Base-by-base conservation (phyloP, 2,888 invertebrate genomes). In the Xanthostigma xanthostigma region DNA sequence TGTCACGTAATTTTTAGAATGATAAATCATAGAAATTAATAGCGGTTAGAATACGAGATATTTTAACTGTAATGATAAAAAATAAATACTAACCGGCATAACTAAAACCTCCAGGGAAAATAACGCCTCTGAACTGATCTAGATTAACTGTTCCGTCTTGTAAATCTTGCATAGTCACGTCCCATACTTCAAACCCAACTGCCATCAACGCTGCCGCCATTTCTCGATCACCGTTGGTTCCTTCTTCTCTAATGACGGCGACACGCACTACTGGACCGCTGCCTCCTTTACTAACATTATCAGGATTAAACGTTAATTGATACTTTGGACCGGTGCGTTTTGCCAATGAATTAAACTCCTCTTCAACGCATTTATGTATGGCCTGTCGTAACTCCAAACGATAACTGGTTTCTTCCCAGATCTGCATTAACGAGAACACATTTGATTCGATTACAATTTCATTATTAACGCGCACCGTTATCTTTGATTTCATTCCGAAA, bases 21-120 rank as follows among this genome's bases (percentile, higher is more conserved):
- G n/a, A n/a, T n/a, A n/a, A n/a, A n/a, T n/a, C n/a, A n/a, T n/a
- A n/a, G n/a, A n/a, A n/a, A n/a, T n/a, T n/a, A n/a, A n/a, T n/a
- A n/a, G n/a, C n/a, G n/a, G n/a, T n/a, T n/a, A n/a, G n/a, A n/a
- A n/a, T n/a, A n/a, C n/a, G n/a, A n/a, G n/a, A n/a, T n/a, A n/a
- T n/a, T n/a, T n/a, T n/a, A n/a, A n/a, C n/a, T n/a, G n/a, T n/a
- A n/a, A n/a, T n/a, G n/a, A 17, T 17, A 17, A 17, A 49, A 52
- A 50, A 44, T 38, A 43, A 36, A 40, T 14, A 54, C 52, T 59
- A 66, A 84, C 93, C 93, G 41, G 94, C 96, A 66, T 95, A 97
- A 67, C 95, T 96, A 66, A 98, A 98, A n/a, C 98, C 98, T 12
- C 94, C 97, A 1, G 96, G 96, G 65, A 97, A 97, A 44, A 93